Evolutionary conservation across 2,113 vertebrate species (phyloP), one percentile per base, ranked within the genome.

Genomic region (Ivindomyrus marchei): DNA sequence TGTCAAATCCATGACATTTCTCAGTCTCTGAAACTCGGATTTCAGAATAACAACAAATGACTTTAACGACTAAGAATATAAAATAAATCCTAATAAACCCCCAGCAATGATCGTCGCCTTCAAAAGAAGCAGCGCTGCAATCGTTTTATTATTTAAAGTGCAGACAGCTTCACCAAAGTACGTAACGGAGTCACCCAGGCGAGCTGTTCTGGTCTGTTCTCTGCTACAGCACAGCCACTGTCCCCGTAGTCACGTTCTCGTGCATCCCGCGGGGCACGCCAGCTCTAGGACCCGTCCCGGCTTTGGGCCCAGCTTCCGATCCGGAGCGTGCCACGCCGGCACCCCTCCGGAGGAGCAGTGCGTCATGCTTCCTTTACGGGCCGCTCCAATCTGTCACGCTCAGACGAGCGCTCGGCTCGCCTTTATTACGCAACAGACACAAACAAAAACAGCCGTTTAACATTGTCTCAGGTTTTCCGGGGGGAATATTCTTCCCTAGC

Each of bases 301-400:
- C 45, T 47, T 24, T n/a, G 39, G 39, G 42, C 83, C 42, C 45
- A 47, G 83, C 83, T 47, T 47, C 83, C 83, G 83, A 47, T 85
- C 83, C 36, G 19, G 45, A 85, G 42, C 24, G 45, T 11, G 45
- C 24, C 39, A 47, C 21, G 24, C 45, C 83, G 45, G 42, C 45
- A 21, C 83, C 42, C 83, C 83, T 85, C 83, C 9, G 1, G 83
- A 85, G 24, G 24, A 10, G 83, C 83, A 46, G 83, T 46, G 42
- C n/a, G 45, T 46, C 39, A 85, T 19, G 9, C 83, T 85, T 85
- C 45, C 83, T 47, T 47, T 47, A 85, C 83, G 21, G 83, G 21
- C 45, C 42, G 74, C 83, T 47, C 85, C 85, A 27, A 87, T 87
- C 46, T 87, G 85, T 52, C 49, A 87, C 31, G 85, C 47, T 87